Percentiles rank a stretch among this genome's conserved stretches.
These are phyloP conservation scores for Himalopsyche phryganea DNA, from an alignment of 1,140 invertebrate genomes.

Conservation along the genomic window DNA sequence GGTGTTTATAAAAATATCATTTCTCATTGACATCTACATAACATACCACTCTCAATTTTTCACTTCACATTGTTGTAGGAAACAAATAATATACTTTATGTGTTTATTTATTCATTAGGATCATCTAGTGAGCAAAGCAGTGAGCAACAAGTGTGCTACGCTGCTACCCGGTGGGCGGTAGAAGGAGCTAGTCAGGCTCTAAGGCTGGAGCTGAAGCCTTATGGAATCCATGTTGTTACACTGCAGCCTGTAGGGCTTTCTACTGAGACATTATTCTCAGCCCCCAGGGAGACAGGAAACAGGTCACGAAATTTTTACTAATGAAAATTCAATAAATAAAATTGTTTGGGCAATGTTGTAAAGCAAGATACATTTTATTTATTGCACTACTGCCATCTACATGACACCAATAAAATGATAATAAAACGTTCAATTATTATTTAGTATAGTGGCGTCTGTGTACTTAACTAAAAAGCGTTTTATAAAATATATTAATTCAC, in stretches of 20 bases:
- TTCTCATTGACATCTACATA: no score
- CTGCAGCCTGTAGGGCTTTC: constrained; percentile 67
- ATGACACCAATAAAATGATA: background rate
- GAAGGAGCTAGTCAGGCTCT: constrained; percentile 70
- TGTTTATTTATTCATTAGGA: constrained; percentile 7
- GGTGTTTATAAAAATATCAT: no score
- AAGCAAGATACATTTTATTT: background rate
- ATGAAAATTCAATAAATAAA: no score
- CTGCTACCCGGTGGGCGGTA: constrained; percentile 65
- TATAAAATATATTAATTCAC: no score
- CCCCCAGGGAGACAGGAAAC: constrained; percentile 30
- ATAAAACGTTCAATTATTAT: no score
- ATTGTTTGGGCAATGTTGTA: background rate
- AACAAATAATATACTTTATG: no score
- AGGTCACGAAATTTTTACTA: constrained; percentile 15
- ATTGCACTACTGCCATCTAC: background rate
- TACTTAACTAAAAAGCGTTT: no score
- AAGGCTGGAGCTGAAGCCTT: constrained; percentile 62
- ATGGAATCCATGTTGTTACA: constrained; percentile 71
- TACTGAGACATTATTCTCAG: constrained; percentile 45
- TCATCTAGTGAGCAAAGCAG: constrained; percentile 39
- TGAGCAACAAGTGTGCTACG: constrained; percentile 62
- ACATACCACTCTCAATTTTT: no score
- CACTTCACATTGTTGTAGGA: no score
- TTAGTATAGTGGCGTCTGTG: no score